Evolutionary conservation across 2,888 invertebrate genomes (phyloP), one percentile per base, ranked within the genome.

Genomic region (Ditula angustiorana): DNA sequence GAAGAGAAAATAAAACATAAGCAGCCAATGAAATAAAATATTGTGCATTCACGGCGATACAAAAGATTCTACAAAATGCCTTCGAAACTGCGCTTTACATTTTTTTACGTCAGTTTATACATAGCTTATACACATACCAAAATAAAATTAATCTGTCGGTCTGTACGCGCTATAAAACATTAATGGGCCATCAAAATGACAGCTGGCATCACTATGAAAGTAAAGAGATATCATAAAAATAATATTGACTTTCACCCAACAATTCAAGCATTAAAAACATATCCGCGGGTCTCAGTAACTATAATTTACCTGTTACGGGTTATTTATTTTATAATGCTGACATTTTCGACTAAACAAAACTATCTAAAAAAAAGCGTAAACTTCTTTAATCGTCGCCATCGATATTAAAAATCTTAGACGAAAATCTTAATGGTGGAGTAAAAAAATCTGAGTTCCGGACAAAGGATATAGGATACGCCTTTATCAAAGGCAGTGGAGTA

Each of bases 121-220:
- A 16, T 37, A 50, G 16, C 3, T 24, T 46, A 56, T 5, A 24
- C 16, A 26, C 7, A 10, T 52, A 16, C 33, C 8, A 53, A 23
- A 53, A 50, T 30, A 50, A 57, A 49, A 56, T 50, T 50, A 63
- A 57, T 50, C 30, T 50, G 19, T 11, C 24, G n/a, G 57, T 50
- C 50, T 57, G 62, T 57, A 28, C 37, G 57, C 49, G 49, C 28
- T 49, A 11, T 63, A 57, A 63, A 62, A 57, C 50, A 33, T 41
- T 63, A 57, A 63, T 24, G 41, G 57, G 5, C 56, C 37, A 50
- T 63, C 37, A 26, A 21, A 37, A 41, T 63, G 62, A 41, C 62
- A 63, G 62, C 62, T 57, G 62, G 56, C 30, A 47, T 57, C 23
- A 41, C 30, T 41, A 44, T 56, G 55, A 62, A 62, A 47, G 52